phyloP scores from a whole-genome alignment of 1,140 invertebrate species.

The Sinella curviseta region DNA sequence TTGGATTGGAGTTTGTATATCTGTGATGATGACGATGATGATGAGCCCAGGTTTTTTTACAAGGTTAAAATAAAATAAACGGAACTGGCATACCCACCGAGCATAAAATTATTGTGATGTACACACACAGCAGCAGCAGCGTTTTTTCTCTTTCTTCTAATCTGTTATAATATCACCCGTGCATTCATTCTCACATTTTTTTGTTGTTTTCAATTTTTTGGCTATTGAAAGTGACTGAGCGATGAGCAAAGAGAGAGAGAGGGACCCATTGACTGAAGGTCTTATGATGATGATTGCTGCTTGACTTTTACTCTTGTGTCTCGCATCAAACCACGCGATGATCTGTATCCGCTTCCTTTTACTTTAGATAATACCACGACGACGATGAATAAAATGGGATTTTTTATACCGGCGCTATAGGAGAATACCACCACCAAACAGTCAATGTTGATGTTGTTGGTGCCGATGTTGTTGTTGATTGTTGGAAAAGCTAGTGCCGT shows the following conservation, averaged over 20 bases:
- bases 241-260: too few relatives aligned
- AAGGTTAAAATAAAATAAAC: constrained; percentile 19
- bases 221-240: too few relatives aligned
- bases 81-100: constrained; percentile 13
- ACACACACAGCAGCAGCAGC: not conserved
- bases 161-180: not conserved
- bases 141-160: not conserved
- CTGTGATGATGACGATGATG: not conserved
- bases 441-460: not conserved
- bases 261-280: constrained; percentile 6
- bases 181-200: constrained; percentile 11
- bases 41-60: not conserved
- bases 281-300: not conserved
- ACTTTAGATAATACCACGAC: too few relatives aligned
- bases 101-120: not conserved
- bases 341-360: constrained; percentile 8
- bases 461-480: not conserved
- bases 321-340: not conserved
- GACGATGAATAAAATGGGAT: not conserved
- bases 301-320: constrained; percentile 8
- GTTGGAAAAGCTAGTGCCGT: too few relatives aligned
- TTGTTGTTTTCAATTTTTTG: too few relatives aligned
- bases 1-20: not conserved
- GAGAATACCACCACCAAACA: not conserved
- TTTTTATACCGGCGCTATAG: too few relatives aligned